These are phyloP conservation scores for Oreotrochilus melanogaster DNA, from an alignment of 2,113 vertebrate species.

Conservation along the genomic window DNA sequence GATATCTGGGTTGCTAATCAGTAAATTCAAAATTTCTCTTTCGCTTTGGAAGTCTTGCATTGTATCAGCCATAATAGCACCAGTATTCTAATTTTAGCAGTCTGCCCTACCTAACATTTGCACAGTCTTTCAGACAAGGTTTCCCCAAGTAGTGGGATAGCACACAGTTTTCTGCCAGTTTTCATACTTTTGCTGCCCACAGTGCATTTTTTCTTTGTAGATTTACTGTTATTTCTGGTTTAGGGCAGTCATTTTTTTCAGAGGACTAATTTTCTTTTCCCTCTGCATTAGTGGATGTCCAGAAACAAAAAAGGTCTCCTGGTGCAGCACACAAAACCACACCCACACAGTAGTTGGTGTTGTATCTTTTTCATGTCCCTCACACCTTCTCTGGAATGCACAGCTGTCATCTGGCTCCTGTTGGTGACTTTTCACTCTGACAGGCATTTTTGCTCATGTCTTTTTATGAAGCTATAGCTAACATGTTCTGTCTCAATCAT, in stretches of 20 bases:
- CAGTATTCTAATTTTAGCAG: accelerated
- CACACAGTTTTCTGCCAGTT: neutral
- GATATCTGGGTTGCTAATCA: neutral
- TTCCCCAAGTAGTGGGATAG: neutral
- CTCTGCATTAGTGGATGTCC: neutral
- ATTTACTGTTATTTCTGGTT: neutral
- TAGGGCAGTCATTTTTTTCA: neutral
- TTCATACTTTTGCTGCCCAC: neutral
- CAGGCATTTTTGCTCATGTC: neutral
- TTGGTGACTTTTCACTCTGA: neutral
- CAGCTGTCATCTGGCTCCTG: neutral
- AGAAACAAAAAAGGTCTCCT: neutral
- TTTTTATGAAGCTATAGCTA: neutral
- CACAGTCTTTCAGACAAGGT: neutral
- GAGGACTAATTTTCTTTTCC: neutral
- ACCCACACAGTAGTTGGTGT: accelerated
- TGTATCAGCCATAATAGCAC: neutral
- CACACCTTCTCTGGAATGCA: neutral
- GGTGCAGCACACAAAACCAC: neutral
- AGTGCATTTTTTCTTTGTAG: neutral
- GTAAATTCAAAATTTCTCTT: neutral
- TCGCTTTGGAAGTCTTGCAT: neutral
- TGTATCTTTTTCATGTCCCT: neutral
- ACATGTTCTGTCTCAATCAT: neutral
- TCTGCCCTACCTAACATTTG: neutral